Conservation (phyloP, 2,113 vertebrate species). For the Peromyscus leucopus region DNA sequence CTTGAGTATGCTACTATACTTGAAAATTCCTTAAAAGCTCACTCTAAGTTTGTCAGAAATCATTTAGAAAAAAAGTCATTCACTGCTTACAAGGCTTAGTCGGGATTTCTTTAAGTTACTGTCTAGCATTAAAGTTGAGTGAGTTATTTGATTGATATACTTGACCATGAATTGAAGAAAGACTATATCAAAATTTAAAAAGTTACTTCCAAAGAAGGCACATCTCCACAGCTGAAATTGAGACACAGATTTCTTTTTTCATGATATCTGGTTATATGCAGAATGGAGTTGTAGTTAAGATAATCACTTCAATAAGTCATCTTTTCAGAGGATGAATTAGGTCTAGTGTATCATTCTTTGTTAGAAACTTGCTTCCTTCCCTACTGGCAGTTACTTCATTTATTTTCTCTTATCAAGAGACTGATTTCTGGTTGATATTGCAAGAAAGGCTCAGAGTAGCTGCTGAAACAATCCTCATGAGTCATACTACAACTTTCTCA, state of each 20-base stretch:
- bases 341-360: neutral
- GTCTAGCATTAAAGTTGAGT: constrained; percentile 48
- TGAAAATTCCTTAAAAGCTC: constrained; percentile 50
- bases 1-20: constrained; percentile 7
- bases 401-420: neutral
- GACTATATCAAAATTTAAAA: neutral
- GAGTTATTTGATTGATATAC: constrained; percentile 55
- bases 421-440: neutral
- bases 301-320: neutral
- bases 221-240: neutral
- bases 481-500: neutral
- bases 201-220: constrained; percentile 24
- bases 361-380: neutral
- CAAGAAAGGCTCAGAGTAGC: neutral
- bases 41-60: constrained; percentile 44
- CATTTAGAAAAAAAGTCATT: constrained; percentile 28
- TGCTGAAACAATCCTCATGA: neutral
- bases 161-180: neutral
- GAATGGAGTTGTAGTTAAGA: neutral
- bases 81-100: constrained; percentile 16
- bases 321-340: constrained; percentile 48
- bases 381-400: neutral
- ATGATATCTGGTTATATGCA: neutral
- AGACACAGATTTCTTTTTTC: neutral
- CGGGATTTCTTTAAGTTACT: neutral